Evolutionary conservation across 2,888 invertebrate genomes (phyloP).

Genomic region (Gari tellinella): DNA sequence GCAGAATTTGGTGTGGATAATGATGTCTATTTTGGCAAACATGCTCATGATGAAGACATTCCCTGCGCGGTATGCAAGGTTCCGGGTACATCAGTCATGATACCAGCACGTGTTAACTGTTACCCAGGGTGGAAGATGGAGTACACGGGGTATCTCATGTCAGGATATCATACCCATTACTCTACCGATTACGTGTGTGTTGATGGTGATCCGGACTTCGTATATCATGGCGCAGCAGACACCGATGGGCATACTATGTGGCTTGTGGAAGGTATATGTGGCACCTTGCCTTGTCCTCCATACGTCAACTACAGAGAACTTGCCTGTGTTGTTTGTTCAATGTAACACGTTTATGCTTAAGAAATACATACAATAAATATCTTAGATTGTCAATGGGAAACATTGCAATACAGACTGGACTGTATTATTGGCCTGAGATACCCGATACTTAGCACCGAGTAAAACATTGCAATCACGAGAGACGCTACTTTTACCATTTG

Average conservation of each 20-base stretch:
- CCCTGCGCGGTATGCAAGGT: conserved; percentile 13
- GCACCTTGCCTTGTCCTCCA: conserved; percentile 1
- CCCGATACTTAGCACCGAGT: no score
- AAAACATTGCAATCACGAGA: no score
- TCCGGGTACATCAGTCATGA: conserved; percentile 4
- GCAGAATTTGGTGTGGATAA: conserved; percentile 10
- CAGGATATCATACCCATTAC: not conserved
- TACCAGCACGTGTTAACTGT: conserved; percentile 5
- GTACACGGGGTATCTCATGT: conserved; percentile 6
- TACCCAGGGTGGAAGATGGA: conserved; percentile 2
- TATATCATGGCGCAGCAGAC: not conserved
- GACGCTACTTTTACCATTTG: no score
- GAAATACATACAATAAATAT: no score
- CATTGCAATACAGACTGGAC: no score
- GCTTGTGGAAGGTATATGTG: conserved; percentile 1
- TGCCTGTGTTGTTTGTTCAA: conserved; percentile 2
- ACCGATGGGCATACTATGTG: not conserved
- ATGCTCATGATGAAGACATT: not conserved
- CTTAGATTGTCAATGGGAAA: no score
- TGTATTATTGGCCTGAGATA: no score
- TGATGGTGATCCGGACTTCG: conserved; percentile 6
- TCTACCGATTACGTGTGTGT: not conserved
- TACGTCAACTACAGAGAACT: conserved; percentile 1
- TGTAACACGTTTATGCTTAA: no score
- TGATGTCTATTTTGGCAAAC: not conserved